A percentile compares a stretch with the other conserved stretches of the same genome.
Evolutionary conservation across 2,113 vertebrate species (phyloP).

Genomic region (Proteles cristata): DNA sequence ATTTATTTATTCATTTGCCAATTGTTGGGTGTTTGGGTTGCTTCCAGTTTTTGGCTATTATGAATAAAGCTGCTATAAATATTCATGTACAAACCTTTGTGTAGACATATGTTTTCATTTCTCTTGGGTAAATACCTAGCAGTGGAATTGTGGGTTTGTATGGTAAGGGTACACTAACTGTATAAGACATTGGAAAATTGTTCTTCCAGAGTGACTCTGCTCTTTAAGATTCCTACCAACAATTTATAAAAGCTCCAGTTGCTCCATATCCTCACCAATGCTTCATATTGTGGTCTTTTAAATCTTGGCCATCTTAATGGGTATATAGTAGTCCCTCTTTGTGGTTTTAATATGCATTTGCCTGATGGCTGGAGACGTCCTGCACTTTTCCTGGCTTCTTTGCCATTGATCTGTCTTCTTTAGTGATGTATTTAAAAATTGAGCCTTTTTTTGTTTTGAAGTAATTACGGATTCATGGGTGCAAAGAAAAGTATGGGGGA

Average conservation of each 20-base stretch:
- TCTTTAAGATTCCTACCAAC: background rate
- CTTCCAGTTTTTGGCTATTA: background rate
- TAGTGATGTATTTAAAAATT: background rate
- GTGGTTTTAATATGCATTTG: background rate
- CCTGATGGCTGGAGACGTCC: background rate
- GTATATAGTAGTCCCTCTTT: background rate
- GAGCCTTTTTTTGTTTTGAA: background rate
- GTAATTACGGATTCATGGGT: background rate
- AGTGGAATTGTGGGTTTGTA: background rate
- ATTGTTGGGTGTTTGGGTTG: background rate
- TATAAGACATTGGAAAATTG: background rate
- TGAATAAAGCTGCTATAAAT: slow-evolving; percentile 45
- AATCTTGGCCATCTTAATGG: background rate
- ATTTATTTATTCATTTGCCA: background rate
- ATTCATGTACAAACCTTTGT: background rate
- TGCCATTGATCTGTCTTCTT: background rate
- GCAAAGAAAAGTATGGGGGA: background rate
- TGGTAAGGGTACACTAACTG: background rate
- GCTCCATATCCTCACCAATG: background rate
- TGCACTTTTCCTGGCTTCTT: background rate
- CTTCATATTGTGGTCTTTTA: background rate
- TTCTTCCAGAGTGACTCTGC: background rate
- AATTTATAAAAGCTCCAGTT: background rate
- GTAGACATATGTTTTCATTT: background rate
- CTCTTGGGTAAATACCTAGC: background rate